Base-by-base conservation (phyloP, 2,888 invertebrate species). In the Seira musarum region DNA sequence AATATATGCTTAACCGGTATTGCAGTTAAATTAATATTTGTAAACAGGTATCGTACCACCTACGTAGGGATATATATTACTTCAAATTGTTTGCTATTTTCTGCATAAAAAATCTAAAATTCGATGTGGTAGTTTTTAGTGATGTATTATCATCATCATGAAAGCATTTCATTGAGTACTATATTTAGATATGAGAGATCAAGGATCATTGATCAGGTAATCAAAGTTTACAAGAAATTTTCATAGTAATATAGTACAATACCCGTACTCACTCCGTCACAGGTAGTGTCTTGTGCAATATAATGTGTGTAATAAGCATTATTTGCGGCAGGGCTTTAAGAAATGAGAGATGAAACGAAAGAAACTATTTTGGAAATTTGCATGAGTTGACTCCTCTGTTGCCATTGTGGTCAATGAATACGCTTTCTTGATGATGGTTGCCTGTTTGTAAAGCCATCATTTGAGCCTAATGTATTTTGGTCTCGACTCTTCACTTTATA, bases 371-470 rank as follows among this genome's bases (percentile, higher is more conserved):
- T 57, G 57, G 25, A 46, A 71, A 63, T 46, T 40, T 40, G 22
- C 65, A 70, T 60, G 30, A 25, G 60, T 57, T 66, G 78, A 66
- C 60, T 57, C 78, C 78, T 71, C 78, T 65, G 78, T 71, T 78
- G 78, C 71, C 78, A 78, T 77, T 77, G 71, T 60, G 66, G 78
- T 72, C 78, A 78, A 78, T 78, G 78, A 78, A 78, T 71, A 78
- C 78, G 78, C 78, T 78, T 78, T 78, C 78, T 69, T 78, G 78
- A 78, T 78, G 78, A 78, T 78, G 78, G 78, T 78, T 78, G 78
- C 67, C 67, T 72, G 61, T 71, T 78, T 78, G 78, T 78, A 78
- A 78, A 78, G 78, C 78, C 78, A 78, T 78, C 78, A 78, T 78
- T 71, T 78, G 71, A 71, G 78, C 78, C 78, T 78, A 66, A 35